Evolutionary conservation across 2,113 vertebrate species (phyloP).

Genomic region (Oostethus manadensis): DNA sequence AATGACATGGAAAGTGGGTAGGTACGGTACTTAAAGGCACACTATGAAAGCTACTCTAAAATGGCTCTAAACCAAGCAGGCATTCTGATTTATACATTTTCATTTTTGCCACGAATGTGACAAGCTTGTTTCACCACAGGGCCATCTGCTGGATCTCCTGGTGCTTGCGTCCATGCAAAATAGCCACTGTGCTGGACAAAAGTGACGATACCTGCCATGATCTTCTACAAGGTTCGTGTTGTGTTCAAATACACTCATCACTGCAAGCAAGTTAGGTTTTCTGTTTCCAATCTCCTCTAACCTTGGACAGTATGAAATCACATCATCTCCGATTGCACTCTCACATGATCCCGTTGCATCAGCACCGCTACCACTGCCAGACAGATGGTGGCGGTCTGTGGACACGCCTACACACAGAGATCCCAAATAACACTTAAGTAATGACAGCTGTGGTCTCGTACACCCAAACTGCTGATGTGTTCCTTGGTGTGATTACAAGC

Average conservation of each 20-base stretch:
- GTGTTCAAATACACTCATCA: too few relatives aligned
- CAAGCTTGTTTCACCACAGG: background rate
- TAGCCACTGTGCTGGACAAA: background rate
- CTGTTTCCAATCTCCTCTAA: background rate
- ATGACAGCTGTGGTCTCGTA: constrained; percentile 23
- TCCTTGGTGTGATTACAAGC: constrained; percentile 20
- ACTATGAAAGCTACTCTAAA: background rate
- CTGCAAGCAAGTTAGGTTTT: background rate
- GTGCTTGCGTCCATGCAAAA: background rate
- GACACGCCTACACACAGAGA: constrained; percentile 31
- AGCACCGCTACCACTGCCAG: constrained; percentile 21
- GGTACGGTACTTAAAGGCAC: background rate
- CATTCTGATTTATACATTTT: background rate
- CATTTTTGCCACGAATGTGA: background rate
- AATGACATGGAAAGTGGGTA: background rate
- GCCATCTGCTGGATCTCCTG: background rate
- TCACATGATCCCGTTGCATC: background rate
- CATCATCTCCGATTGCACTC: background rate
- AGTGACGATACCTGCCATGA: background rate
- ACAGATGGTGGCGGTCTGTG: constrained; percentile 17
- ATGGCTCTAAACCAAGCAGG: background rate
- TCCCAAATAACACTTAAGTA: constrained; percentile 44
- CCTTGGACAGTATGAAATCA: background rate
- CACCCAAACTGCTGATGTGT: constrained; percentile 23
- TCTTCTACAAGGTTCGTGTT: background rate